Evolutionary conservation across 2,113 vertebrate genomes (phyloP).

Genomic region (Sylvietta virens): DNA sequence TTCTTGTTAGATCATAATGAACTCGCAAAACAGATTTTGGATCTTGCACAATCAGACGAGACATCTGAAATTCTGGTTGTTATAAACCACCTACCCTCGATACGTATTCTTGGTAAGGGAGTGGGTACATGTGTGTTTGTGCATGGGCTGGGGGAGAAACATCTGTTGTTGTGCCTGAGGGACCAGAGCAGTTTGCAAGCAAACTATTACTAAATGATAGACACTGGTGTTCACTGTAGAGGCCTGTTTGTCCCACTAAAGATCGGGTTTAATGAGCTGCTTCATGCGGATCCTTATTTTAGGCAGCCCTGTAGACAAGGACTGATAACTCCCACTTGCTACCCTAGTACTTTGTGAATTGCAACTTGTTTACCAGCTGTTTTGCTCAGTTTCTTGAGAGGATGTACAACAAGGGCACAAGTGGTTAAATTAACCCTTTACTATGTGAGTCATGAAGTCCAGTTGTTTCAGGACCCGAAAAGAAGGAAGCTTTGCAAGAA

Average conservation of each 20-base stretch:
- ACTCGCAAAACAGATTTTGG: neutral
- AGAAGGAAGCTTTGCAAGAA: neutral
- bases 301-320: neutral
- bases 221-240: rapidly evolving
- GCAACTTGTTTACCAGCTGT: too few species aligned
- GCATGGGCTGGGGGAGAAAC: neutral
- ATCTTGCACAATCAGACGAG: neutral
- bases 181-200: neutral
- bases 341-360: rapidly evolving
- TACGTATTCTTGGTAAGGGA: rapidly evolving
- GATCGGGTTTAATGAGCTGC: neutral
- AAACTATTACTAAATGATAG: neutral
- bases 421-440: neutral
- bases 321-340: rapidly evolving
- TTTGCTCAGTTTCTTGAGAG: neutral
- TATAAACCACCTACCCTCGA: neutral
- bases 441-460: rapidly evolving
- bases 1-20: neutral
- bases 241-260: neutral
- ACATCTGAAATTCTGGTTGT: neutral
- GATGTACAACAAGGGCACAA: neutral
- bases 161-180: neutral
- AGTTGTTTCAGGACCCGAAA: neutral
- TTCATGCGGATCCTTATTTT: rapidly evolving
- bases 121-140: neutral